Evolutionary conservation across 2,797 vertebrate species (phyloP).

Genomic region (Semaprochilodus insignis): DNA sequence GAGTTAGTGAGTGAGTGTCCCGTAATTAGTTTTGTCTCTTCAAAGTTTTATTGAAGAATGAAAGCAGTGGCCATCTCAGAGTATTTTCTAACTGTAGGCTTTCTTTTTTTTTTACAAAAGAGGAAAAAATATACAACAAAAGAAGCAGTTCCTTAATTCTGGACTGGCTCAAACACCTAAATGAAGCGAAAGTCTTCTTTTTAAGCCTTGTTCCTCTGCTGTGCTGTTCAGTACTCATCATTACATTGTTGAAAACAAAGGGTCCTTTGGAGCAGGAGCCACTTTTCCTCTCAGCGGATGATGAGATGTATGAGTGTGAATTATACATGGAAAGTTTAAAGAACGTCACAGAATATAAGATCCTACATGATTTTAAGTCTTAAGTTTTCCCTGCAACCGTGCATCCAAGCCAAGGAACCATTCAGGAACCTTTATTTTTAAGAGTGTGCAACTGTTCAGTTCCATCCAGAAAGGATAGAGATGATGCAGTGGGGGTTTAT

Average conservation of each 20-base stretch:
- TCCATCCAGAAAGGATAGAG: neutral
- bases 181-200: too few species aligned
- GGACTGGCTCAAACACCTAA: neutral
- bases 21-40: slow-evolving; percentile 53
- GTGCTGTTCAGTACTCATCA: neutral
- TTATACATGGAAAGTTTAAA: neutral
- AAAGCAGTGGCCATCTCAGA: slow-evolving; percentile 51
- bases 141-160: neutral
- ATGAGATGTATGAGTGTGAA: too few species aligned
- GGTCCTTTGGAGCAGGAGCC: neutral
- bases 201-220: neutral
- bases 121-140: neutral
- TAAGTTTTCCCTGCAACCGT: neutral
- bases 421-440: neutral
- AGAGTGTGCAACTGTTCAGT: neutral
- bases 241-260: neutral
- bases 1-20: slow-evolving; percentile 58
- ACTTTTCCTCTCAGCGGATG: neutral
- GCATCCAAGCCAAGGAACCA: neutral
- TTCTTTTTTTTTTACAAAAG: slow-evolving; percentile 10
- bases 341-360: neutral
- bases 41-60: slow-evolving; percentile 31
- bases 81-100: neutral
- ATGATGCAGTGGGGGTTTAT: too few species aligned
- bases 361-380: neutral